Conservation (phyloP, 2,888 invertebrate genomes). For the Leptinotarsa tumamoca region DNA sequence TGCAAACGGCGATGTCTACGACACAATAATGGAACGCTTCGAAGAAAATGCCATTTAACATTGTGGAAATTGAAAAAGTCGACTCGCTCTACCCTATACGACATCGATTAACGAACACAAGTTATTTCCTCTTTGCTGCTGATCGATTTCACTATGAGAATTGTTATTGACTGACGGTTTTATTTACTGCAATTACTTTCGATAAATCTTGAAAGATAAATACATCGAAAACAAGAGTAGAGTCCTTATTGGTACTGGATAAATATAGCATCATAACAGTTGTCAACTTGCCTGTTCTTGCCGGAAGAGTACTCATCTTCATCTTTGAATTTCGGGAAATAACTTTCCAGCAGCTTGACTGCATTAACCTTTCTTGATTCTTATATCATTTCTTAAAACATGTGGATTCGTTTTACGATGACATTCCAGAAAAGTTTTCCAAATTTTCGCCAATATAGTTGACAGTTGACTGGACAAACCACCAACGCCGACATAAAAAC, state of each 20-base stretch:
- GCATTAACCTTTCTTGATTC: no score
- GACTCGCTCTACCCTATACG: slow-evolving; percentile 45
- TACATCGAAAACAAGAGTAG: neutral
- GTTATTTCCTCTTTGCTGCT: slow-evolving; percentile 19
- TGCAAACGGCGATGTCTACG: slow-evolving; percentile 47
- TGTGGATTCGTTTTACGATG: no score
- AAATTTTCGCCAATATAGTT: no score
- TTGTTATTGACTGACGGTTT: slow-evolving; percentile 15
- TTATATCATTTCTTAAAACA: no score
- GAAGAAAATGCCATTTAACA: slow-evolving; percentile 42
- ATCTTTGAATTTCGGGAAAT: no score
- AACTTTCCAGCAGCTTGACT: no score
- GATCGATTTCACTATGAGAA: slow-evolving; percentile 22
- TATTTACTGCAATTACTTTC: slow-evolving; percentile 4
- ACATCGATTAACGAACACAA: slow-evolving; percentile 39
- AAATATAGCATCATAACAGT: neutral
- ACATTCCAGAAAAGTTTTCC: no score
- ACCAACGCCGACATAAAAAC: no score
- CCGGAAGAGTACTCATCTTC: no score
- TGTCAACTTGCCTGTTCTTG: no score
- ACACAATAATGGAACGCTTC: slow-evolving; percentile 51
- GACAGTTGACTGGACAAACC: no score
- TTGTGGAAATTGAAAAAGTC: slow-evolving; percentile 46
- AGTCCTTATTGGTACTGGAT: no score
- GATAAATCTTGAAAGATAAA: neutral